Conservation (phyloP, 2,113 vertebrate species). For the Chaetodon trifascialis region DNA sequence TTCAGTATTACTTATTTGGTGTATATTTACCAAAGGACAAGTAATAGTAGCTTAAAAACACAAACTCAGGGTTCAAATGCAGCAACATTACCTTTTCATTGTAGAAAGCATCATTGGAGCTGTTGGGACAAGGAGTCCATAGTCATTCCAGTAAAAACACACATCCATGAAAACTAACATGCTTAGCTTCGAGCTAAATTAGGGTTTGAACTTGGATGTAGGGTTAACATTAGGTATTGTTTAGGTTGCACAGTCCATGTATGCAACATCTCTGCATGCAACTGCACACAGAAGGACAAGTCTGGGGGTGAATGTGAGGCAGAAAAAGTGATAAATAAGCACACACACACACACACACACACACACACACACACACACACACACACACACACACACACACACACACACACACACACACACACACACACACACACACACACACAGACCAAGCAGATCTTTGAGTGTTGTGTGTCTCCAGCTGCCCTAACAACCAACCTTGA, state of each 20-base stretch:
- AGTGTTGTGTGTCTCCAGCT: constrained; percentile 36
- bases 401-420: neutral
- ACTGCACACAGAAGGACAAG: neutral
- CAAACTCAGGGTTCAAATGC: neutral
- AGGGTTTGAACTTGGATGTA: no score
- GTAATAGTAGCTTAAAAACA: neutral
- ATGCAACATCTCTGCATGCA: neutral
- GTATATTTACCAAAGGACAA: no score
- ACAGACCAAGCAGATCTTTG: constrained; percentile 9
- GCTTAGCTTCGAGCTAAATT: no score
- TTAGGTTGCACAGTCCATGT: neutral
- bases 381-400: neutral
- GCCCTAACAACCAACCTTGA: constrained; percentile 45
- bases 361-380: neutral
- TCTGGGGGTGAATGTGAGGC: neutral
- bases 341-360: neutral
- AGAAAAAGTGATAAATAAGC: constrained; percentile 22
- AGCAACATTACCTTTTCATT: neutral
- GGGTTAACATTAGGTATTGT: neutral
- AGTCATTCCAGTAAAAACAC: neutral
- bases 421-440: neutral
- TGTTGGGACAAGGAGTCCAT: neutral
- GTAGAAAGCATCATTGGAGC: neutral
- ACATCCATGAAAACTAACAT: no score
- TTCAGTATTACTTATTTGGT: neutral